Percentiles rank a stretch among this genome's conserved stretches.
Evolutionary conservation across 2,113 vertebrate species (phyloP).

Genomic region (Mastomys natalensis): DNA sequence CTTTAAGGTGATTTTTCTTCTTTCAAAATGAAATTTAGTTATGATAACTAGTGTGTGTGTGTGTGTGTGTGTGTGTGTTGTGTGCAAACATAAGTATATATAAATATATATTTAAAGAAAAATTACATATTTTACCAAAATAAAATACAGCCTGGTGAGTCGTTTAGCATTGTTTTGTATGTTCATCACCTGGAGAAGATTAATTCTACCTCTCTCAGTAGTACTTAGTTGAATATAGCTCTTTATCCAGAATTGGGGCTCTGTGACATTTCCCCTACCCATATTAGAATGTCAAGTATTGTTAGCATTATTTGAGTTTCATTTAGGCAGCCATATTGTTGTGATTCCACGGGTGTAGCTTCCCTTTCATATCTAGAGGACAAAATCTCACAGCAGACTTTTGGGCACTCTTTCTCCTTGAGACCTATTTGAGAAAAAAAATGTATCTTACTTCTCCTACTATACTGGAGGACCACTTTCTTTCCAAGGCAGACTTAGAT

Average conservation of each 20-base stretch:
- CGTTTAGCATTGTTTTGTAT: not conserved
- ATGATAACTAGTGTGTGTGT: no score
- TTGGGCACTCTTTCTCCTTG: not conserved
- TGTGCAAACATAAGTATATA: not conserved
- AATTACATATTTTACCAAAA: not conserved
- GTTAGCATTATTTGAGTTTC: not conserved
- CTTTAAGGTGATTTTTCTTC: no score
- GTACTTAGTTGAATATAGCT: not conserved
- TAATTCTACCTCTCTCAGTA: not conserved
- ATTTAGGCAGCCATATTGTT: not conserved
- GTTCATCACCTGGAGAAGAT: not conserved
- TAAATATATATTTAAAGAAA: not conserved
- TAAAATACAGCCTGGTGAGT: not conserved
- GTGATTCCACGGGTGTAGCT: not conserved
- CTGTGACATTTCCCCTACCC: not conserved
- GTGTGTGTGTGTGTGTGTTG: not conserved
- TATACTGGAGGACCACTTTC: not conserved
- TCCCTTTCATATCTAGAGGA: not conserved
- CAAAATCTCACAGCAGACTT: not conserved
- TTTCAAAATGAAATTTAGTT: no score
- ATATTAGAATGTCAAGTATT: not conserved
- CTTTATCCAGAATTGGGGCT: not conserved
- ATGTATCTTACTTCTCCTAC: not conserved
- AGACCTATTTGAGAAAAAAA: conserved; percentile 45
- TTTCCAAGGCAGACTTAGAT: not conserved